These are phyloP conservation scores for Himalopsyche tibetana DNA, from an alignment of 2,888 invertebrate species.

Conservation along the genomic window DNA sequence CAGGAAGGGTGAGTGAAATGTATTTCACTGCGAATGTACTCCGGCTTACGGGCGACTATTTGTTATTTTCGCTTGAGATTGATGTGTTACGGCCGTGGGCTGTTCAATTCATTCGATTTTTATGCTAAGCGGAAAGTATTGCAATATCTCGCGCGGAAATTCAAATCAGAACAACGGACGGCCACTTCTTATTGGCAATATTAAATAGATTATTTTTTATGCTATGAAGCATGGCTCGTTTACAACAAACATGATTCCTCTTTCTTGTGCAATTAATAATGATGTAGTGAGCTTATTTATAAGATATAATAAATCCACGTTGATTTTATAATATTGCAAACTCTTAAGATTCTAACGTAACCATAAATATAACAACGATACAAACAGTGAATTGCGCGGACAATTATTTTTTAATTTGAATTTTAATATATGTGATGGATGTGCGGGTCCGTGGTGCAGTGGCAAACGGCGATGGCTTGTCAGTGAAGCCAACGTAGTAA, in stretches of 20 bases:
- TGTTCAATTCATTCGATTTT: slow-evolving; percentile 16
- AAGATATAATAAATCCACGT: too few relatives aligned
- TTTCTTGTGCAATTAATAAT: not conserved
- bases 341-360: too few relatives aligned
- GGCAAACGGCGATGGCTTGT: too few relatives aligned
- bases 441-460: too few relatives aligned
- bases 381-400: too few relatives aligned
- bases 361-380: too few relatives aligned
- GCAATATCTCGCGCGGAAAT: not conserved
- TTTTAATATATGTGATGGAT: too few relatives aligned
- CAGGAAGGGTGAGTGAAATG: slow-evolving; percentile 60
- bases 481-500: too few relatives aligned
- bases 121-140: slow-evolving; percentile 9
- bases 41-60: slow-evolving; percentile 30
- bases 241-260: not conserved
- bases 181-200: not conserved
- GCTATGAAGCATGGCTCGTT: not conserved
- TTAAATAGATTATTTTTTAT: not conserved
- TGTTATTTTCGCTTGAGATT: slow-evolving; percentile 43
- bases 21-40: slow-evolving; percentile 48
- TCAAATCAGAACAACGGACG: not conserved
- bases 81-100: slow-evolving; percentile 23
- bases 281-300: too few relatives aligned
- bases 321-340: too few relatives aligned
- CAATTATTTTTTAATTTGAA: too few relatives aligned